A percentile compares a stretch with the other conserved stretches of the same genome.
Evolutionary conservation across 1,140 invertebrate genomes (phyloP).

Genomic region (Triops longicaudatus): DNA sequence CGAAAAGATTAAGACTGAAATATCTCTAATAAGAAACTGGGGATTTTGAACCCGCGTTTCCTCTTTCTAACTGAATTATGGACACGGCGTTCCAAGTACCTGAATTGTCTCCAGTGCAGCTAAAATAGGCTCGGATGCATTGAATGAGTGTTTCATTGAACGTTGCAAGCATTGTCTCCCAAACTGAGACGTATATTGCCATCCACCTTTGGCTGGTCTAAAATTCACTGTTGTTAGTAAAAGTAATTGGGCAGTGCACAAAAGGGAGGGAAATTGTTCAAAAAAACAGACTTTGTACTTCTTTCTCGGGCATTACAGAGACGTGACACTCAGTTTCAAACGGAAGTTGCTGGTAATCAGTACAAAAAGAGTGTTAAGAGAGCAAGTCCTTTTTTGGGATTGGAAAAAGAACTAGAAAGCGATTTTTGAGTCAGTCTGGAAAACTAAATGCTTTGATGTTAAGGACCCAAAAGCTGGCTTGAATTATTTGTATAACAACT

Average conservation of each 20-base stretch:
- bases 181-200: background rate
- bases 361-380: background rate
- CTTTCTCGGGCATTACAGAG: slow-evolving; percentile 10
- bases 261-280: background rate
- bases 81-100: too few species aligned
- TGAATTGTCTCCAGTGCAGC: too few species aligned
- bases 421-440: background rate
- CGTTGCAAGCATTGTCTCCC: too few species aligned
- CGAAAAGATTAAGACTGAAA: background rate
- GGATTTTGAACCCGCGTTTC: too few species aligned
- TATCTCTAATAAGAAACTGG: background rate
- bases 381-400: background rate
- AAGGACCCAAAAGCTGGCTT: background rate
- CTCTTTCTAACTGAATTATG: too few species aligned
- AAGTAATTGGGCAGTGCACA: background rate
- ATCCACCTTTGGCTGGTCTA: background rate
- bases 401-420: background rate
- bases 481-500: too few species aligned
- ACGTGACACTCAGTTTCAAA: slow-evolving; percentile 2
- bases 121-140: too few species aligned
- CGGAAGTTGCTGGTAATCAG: slow-evolving; percentile 7
- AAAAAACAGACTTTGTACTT: background rate
- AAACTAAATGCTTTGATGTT: background rate
- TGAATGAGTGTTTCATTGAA: too few species aligned
- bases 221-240: background rate